These are phyloP conservation scores for Lindbergichthys nudifrons DNA, from an alignment of 2,797 vertebrate genomes.

Conservation along the genomic window DNA sequence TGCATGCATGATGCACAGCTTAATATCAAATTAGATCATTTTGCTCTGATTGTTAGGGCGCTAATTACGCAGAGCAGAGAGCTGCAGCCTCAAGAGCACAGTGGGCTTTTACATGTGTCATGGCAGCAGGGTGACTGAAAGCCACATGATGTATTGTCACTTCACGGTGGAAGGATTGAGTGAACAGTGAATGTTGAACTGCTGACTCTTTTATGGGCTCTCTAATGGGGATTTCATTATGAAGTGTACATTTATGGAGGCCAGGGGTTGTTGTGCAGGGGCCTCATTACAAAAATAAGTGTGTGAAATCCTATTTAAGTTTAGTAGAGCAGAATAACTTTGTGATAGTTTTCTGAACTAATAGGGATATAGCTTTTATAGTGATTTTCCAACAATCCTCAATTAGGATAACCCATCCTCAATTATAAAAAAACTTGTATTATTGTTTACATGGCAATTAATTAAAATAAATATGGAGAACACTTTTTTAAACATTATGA, in stretches of 20 bases:
- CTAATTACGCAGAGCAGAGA: constrained; percentile 43
- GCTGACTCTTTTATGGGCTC: neutral
- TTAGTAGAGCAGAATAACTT: no score
- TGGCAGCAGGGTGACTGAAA: neutral
- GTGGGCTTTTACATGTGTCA: constrained; percentile 16
- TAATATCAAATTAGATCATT: constrained; percentile 64
- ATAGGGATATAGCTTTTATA: no score
- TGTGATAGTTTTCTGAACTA: no score
- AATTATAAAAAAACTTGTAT: no score
- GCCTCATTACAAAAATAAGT: no score
- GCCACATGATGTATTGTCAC: constrained; percentile 3
- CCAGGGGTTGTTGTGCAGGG: neutral
- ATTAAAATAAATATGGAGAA: no score
- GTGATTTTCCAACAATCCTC: no score
- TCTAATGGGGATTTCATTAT: neutral
- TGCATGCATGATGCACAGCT: constrained; percentile 54
- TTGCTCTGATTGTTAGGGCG: constrained; percentile 53
- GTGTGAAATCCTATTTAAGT: no score
- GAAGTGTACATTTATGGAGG: neutral
- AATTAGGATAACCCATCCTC: no score
- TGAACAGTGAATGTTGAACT: neutral
- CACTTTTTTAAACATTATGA: no score
- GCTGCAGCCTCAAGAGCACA: constrained; percentile 18
- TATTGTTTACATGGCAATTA: no score
- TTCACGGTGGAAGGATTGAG: neutral